These are phyloP conservation scores for Drosophila subpulchrella DNA, from an alignment of 1,140 invertebrate species.

Conservation along the genomic window DNA sequence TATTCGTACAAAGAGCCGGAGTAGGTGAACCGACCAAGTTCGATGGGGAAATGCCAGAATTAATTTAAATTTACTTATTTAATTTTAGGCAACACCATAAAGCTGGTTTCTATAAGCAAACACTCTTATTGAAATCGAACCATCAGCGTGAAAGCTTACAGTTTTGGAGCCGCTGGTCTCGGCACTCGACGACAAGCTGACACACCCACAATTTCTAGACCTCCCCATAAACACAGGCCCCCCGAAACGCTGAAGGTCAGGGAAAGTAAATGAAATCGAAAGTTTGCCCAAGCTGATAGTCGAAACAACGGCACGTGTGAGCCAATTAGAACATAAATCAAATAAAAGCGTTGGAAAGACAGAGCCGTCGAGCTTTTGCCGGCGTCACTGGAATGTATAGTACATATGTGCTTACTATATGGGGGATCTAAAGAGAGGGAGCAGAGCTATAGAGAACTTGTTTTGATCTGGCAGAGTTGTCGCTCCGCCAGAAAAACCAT, in stretches of 20 bases:
- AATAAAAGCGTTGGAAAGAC: constrained; percentile 15
- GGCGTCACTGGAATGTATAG: constrained; percentile 31
- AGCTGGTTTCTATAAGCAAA: constrained; percentile 7
- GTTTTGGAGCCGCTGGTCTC: constrained; percentile 38
- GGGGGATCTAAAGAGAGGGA: neutral
- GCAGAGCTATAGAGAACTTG: constrained; percentile 19
- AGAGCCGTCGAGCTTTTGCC: constrained; percentile 31
- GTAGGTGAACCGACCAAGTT: constrained; percentile 4
- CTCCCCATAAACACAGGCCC: constrained; percentile 15
- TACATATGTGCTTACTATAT: constrained; percentile 8
- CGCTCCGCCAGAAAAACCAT: constrained; percentile 8
- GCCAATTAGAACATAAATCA: constrained; percentile 38
- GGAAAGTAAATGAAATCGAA: constrained; percentile 50
- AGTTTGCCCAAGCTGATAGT: constrained; percentile 33
- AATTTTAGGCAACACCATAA: constrained; percentile 4
- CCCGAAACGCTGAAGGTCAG: constrained; percentile 49
- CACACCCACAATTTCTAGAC: constrained; percentile 35
- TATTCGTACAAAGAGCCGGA: constrained; percentile 12
- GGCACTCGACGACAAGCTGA: constrained; percentile 13
- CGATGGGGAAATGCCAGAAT: neutral
- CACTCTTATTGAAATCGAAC: constrained; percentile 15
- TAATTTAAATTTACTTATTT: neutral
- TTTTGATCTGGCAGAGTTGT: constrained; percentile 50
- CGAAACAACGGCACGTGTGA: constrained; percentile 50
- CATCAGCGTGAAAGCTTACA: constrained; percentile 19